Conservation (phyloP, 2,113 vertebrate genomes). For the Todiramphus chloris region DNA sequence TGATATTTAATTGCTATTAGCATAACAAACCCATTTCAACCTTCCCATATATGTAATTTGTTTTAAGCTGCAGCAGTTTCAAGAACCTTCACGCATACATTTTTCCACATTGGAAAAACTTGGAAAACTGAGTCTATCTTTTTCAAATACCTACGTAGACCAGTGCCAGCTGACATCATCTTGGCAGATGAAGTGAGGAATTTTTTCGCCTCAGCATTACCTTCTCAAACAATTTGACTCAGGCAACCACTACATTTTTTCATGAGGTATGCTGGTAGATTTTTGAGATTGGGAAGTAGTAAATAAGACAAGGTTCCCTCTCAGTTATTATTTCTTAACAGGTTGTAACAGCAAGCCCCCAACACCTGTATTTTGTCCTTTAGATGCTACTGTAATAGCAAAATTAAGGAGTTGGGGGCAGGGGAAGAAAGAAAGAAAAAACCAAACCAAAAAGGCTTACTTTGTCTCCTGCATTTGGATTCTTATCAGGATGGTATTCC, state of each 20-base stretch:
- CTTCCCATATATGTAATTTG: background rate
- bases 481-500: slow-evolving; percentile 99
- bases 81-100: background rate
- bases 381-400: background rate
- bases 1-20: background rate
- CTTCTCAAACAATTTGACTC: background rate
- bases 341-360: background rate
- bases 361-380: background rate
- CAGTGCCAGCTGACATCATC: background rate
- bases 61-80: background rate
- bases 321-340: background rate
- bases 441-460: slow-evolving; percentile 67
- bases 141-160: background rate
- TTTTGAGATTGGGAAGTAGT: background rate
- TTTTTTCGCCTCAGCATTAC: background rate
- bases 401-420: background rate
- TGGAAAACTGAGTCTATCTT: background rate
- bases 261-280: accelerated
- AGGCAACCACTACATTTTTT: background rate
- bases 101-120: background rate
- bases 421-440: no score
- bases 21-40: background rate
- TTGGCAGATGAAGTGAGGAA: background rate
- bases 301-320: background rate
- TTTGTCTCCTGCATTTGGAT: slow-evolving; percentile 98